Evolutionary conservation across 2,113 vertebrate species (phyloP).

Genomic region (Leucosticte australis): DNA sequence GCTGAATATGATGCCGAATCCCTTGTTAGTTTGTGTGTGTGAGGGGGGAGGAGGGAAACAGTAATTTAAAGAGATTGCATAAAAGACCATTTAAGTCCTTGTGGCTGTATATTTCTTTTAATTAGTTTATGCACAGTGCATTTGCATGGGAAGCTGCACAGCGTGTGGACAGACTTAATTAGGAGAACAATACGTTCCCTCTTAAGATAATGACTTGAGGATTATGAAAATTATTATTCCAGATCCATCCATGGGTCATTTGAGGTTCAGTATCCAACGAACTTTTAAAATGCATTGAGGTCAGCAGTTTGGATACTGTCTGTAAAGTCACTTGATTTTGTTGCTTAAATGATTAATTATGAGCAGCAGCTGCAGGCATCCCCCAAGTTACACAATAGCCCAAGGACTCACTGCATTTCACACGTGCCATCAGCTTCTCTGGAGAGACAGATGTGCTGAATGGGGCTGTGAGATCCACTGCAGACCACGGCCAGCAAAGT

Average conservation of each 20-base stretch:
- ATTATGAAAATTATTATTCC: conserved; percentile 76
- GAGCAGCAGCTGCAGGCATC: conserved; percentile 8
- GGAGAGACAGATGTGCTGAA: neutral
- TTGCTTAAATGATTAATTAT: conserved; percentile 63
- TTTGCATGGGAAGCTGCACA: conserved; percentile 75
- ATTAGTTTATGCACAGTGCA: conserved; percentile 75
- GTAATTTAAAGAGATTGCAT: conserved; percentile 64
- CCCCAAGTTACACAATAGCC: conserved; percentile 33
- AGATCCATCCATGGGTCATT: conserved; percentile 69
- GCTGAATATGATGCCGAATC: neutral
- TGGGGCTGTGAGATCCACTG: neutral
- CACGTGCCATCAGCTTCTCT: neutral
- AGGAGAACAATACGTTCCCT: conserved; percentile 74
- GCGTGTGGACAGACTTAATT: conserved; percentile 73
- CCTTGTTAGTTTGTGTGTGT: neutral
- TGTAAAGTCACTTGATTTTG: conserved; percentile 63
- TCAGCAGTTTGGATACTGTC: conserved; percentile 67
- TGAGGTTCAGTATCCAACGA: conserved; percentile 66
- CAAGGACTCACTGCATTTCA: neutral
- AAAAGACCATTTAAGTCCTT: conserved; percentile 70
- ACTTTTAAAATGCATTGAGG: conserved; percentile 69
- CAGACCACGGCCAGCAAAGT: neutral
- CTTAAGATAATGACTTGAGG: conserved; percentile 76
- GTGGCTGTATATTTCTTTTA: conserved; percentile 74
- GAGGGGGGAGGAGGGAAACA: conserved; percentile 12